Percentiles rank a stretch among this genome's conserved stretches.
Conservation (phyloP, 2,797 vertebrate genomes). For the Trichosurus vulpecula region DNA sequence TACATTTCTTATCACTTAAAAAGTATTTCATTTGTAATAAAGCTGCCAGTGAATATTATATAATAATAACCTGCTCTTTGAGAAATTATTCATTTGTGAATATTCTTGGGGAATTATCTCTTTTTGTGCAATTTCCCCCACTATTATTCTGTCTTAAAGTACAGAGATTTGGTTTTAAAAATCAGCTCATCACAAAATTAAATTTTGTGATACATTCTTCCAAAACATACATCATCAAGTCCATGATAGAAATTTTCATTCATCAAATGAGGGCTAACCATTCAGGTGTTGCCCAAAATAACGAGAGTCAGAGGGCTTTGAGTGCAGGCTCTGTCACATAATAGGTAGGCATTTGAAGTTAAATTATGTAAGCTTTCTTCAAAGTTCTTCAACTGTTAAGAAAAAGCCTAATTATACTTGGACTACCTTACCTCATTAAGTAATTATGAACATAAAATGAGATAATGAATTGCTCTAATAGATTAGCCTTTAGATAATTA, state of each 20-base stretch:
- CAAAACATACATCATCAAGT: background rate
- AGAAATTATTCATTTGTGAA: background rate
- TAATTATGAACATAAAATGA: background rate
- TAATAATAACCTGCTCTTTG: background rate
- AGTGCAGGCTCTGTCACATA: background rate
- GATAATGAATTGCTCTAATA: background rate
- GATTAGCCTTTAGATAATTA: no score
- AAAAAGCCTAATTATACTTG: background rate
- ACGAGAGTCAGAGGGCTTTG: background rate
- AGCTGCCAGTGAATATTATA: background rate
- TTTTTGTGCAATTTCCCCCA: background rate
- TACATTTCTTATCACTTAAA: background rate
- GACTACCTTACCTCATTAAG: background rate
- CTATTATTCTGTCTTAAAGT: background rate
- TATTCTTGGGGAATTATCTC: background rate
- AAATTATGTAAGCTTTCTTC: background rate
- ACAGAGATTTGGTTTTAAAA: background rate
- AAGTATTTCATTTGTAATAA: background rate
- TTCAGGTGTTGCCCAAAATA: background rate
- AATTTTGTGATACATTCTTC: background rate
- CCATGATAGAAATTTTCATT: background rate
- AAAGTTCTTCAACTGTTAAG: slow-evolving; percentile 17
- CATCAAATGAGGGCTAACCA: background rate
- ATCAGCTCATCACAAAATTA: background rate
- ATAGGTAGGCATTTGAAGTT: background rate